These are phyloP conservation scores for Holotrichia oblita DNA, from an alignment of 1,140 invertebrate species.

Conservation along the genomic window DNA sequence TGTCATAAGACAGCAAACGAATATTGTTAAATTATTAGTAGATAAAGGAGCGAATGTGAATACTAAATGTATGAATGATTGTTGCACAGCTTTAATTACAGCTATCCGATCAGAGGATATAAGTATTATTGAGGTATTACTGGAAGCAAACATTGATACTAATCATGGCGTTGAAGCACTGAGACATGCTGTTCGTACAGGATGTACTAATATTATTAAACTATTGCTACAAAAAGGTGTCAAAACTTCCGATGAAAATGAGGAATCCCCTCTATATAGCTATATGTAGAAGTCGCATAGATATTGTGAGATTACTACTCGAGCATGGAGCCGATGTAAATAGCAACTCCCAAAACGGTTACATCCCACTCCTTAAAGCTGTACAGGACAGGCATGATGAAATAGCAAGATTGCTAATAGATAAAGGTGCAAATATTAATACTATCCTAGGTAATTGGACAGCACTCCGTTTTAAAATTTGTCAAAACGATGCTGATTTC, in stretches of 20 bases:
- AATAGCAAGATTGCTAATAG: no score
- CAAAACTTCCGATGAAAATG: neutral
- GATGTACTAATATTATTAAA: neutral
- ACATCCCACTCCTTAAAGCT: no score
- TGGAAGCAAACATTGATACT: no score
- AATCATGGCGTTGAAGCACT: no score
- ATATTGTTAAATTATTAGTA: neutral
- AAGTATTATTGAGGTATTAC: neutral
- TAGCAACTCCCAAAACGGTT: no score
- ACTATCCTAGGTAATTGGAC: neutral
- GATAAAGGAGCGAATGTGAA: neutral
- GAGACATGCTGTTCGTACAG: no score
- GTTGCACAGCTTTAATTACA: no score
- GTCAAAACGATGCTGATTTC: neutral
- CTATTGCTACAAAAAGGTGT: neutral
- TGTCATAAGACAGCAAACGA: neutral
- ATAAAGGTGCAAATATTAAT: neutral
- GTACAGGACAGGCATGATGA: no score
- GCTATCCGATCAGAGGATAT: neutral
- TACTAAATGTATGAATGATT: neutral
- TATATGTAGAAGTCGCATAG: neutral
- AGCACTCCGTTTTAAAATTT: neutral
- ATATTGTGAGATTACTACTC: neutral
- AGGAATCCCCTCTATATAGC: neutral
- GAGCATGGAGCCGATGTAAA: neutral